These are phyloP conservation scores for Hestina assimilis DNA, from an alignment of 1,140 invertebrate genomes.

Conservation along the genomic window DNA sequence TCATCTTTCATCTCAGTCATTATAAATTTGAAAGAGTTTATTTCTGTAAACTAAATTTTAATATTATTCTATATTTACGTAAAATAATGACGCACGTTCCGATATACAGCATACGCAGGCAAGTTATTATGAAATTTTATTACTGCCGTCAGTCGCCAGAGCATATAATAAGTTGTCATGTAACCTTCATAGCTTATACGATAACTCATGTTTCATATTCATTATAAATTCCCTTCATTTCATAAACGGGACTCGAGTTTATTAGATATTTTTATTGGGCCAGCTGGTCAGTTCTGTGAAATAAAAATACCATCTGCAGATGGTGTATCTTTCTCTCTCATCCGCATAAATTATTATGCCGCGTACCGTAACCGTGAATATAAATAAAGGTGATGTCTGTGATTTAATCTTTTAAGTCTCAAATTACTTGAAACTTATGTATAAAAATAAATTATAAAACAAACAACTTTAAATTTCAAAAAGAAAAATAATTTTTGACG, in stretches of 20 bases:
- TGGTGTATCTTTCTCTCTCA: background rate
- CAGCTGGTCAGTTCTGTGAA: slow-evolving; percentile 9
- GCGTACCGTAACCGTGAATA: background rate
- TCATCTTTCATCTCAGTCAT: slow-evolving; percentile 47
- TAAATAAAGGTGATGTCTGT: background rate
- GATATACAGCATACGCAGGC: slow-evolving; percentile 43
- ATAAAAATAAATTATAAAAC: too few species aligned
- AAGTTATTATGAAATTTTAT: slow-evolving; percentile 56
- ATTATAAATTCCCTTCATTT: slow-evolving; percentile 24
- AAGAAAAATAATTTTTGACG: too few species aligned
- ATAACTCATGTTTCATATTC: slow-evolving; percentile 33
- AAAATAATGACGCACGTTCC: slow-evolving; percentile 53
- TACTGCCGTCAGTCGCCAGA: slow-evolving; percentile 35
- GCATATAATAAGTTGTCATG: slow-evolving; percentile 36
- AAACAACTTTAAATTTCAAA: too few species aligned
- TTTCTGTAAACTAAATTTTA: slow-evolving; percentile 42
- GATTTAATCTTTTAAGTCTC: too few species aligned
- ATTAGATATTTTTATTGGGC: slow-evolving; percentile 16
- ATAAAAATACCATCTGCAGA: slow-evolving; percentile 3
- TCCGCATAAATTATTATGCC: background rate
- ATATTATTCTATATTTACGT: slow-evolving; percentile 50
- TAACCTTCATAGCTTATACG: slow-evolving; percentile 32
- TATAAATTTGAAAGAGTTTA: slow-evolving; percentile 55
- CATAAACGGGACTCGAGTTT: background rate
- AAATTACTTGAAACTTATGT: too few species aligned